Base-by-base conservation (phyloP, 2,888 invertebrate species). In the Epistrophella euchroma region DNA sequence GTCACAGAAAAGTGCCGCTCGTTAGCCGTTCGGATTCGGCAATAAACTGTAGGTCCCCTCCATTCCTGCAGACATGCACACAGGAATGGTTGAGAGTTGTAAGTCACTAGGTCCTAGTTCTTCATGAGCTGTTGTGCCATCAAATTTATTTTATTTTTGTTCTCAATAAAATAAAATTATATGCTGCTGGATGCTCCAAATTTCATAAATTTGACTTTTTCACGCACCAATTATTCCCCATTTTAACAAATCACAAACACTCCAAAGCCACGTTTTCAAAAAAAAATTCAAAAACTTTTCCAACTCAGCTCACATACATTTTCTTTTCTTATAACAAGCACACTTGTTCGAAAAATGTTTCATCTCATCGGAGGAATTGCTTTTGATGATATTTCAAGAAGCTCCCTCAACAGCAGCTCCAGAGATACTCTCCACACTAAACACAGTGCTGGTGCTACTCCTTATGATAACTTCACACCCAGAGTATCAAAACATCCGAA, bases 321-420 rank as follows among this genome's bases (percentile, higher is more conserved):
- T 15, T 2, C n/a, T 37, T n/a, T 22, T 4, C 13, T 52, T 52
- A 43, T 35, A 62, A 71, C 45, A 40, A 68, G 60, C 25, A 35
- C 45, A 56, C 78, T 72, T 35, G 35, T 43, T 43, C 22, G 62
- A 45, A 15, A 32, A 62, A 19, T 43, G 40, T 66, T 37, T 22
- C 55, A 66, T 66, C 55, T 19, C 64, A 55, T 64, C 50, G n/a
- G 13, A 75, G 4, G 66, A 66, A 66, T 68, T 68, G 68, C 68
- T 68, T 68, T 68, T 68, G 50, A 25, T 68, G 50, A 25, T 68
- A 35, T 68, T 37, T 52, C 68, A 52, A 68, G 68, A 40, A 37
- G 52, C 68, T 68, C 68, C 37, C 52, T 68, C 52, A 68, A 40
- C 50, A 68, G 15, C 68, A 47, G 43, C 15, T 58, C n/a, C 47